Conservation (phyloP, 2,797 vertebrate species). For the Hoplostethus mediterraneus region DNA sequence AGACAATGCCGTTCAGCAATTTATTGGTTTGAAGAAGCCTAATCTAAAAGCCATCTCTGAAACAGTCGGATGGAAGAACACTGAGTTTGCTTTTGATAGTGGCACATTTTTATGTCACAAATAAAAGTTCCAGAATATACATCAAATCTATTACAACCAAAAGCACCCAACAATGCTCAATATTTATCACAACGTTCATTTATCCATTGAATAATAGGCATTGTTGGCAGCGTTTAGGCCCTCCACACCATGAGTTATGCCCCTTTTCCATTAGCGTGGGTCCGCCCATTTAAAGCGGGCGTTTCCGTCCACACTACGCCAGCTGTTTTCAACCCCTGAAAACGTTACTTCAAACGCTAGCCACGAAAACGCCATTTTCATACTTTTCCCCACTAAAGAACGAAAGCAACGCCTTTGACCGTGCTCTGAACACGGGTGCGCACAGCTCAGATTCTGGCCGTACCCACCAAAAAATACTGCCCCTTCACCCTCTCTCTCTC, state of each 20-base stretch:
- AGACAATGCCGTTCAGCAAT: constrained; percentile 66
- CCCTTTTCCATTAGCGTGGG: too few relatives aligned
- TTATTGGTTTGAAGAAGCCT: constrained; percentile 49
- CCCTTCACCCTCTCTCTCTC: constrained; percentile 18
- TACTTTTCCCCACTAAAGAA: too few relatives aligned
- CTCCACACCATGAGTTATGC: not conserved
- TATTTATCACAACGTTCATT: not conserved
- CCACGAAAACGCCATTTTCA: too few relatives aligned
- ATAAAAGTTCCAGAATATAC: not conserved
- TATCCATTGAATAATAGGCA: too few relatives aligned
- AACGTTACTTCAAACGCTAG: too few relatives aligned
- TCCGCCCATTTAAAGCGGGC: too few relatives aligned
- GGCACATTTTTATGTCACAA: not conserved
- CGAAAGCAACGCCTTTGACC: too few relatives aligned
- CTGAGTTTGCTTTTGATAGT: constrained; percentile 6
- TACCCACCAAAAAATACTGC: not conserved
- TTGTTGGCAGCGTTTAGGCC: too few relatives aligned
- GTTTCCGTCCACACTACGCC: too few relatives aligned
- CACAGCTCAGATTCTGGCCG: too few relatives aligned
- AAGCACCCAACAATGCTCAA: not conserved
- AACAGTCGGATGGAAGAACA: constrained; percentile 22
- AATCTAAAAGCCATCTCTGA: constrained; percentile 53
- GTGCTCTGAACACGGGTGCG: too few relatives aligned
- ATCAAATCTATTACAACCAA: not conserved
- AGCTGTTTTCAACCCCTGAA: too few relatives aligned